These are phyloP conservation scores for Aphrocallistes beatrix DNA, from an alignment of 37 sponge, comb jelly and placozoan genomes.

Conservation along the genomic window DNA sequence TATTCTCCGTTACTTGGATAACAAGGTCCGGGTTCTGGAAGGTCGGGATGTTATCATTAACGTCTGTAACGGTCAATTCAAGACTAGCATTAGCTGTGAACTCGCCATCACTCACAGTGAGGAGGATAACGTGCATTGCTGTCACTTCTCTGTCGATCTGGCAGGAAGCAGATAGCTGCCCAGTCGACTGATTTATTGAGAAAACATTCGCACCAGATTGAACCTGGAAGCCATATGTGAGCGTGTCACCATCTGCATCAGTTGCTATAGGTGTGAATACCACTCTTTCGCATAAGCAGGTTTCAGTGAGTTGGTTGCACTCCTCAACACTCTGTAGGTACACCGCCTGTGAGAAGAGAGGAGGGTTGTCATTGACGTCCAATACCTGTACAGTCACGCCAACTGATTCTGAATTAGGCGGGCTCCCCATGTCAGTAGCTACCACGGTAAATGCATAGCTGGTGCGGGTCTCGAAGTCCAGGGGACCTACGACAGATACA, in stretches of 20 bases:
- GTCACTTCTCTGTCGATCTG: background rate
- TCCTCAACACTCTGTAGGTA: background rate
- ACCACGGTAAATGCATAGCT: constrained; percentile 28
- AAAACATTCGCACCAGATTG: background rate
- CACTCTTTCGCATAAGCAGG: background rate
- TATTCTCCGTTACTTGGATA: background rate
- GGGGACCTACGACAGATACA: constrained; percentile 17
- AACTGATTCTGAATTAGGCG: background rate
- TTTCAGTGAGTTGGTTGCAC: background rate
- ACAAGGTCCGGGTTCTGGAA: background rate
- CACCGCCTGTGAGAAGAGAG: constrained; percentile 24
- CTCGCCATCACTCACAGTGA: background rate
- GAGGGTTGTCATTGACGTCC: constrained; percentile 47
- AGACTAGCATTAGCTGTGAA: background rate
- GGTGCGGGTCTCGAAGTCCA: constrained; percentile 31
- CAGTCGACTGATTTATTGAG: background rate
- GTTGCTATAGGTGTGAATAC: background rate
- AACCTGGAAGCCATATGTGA: background rate
- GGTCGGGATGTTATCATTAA: background rate
- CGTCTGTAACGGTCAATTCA: background rate
- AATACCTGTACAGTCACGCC: constrained; percentile 34
- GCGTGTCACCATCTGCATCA: background rate
- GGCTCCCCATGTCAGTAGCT: constrained; percentile 36
- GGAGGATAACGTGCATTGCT: background rate
- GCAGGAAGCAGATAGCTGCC: background rate